Conservation (phyloP, 1,140 invertebrate species). For the Epicauta chinensis region DNA sequence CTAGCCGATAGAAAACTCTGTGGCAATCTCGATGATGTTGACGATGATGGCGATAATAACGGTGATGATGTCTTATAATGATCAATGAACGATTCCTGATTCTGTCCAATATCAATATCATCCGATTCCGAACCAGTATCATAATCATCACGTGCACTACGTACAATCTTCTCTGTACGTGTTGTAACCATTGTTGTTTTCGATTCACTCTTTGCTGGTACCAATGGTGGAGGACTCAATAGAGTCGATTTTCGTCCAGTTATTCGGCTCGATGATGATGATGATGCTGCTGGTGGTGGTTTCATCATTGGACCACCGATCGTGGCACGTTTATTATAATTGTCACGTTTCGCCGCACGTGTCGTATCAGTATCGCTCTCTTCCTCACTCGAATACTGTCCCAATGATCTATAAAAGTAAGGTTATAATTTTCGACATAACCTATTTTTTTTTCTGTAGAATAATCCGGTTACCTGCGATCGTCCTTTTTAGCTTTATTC, state of each 20-base stretch:
- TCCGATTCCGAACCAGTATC: slow-evolving; percentile 51
- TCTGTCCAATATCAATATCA: slow-evolving; percentile 3
- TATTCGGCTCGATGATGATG: neutral
- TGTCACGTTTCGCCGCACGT: slow-evolving; percentile 39
- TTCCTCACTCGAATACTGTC: slow-evolving; percentile 53
- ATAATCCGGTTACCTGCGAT: neutral
- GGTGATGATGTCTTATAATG: too few relatives aligned
- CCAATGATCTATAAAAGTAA: slow-evolving; percentile 43
- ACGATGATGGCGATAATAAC: too few relatives aligned
- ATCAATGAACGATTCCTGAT: too few relatives aligned
- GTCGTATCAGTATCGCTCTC: slow-evolving; percentile 45
- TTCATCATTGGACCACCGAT: slow-evolving; percentile 45
- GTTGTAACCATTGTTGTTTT: slow-evolving; percentile 16
- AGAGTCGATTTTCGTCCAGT: neutral
- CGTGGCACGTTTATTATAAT: slow-evolving; percentile 45
- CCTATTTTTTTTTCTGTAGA: neutral
- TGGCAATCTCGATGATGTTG: slow-evolving; percentile 19
- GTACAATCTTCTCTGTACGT: slow-evolving; percentile 43
- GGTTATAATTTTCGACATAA: neutral
- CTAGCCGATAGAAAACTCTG: slow-evolving; percentile 22
- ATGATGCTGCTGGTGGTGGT: slow-evolving; percentile 31
- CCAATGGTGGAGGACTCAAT: neutral
- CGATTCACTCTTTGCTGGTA: slow-evolving; percentile 16
- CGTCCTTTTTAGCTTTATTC: slow-evolving; percentile 27
- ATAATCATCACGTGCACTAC: slow-evolving; percentile 39